These are phyloP conservation scores for Fundulus diaphanus DNA, from an alignment of 2,797 vertebrate genomes.

Conservation along the genomic window DNA sequence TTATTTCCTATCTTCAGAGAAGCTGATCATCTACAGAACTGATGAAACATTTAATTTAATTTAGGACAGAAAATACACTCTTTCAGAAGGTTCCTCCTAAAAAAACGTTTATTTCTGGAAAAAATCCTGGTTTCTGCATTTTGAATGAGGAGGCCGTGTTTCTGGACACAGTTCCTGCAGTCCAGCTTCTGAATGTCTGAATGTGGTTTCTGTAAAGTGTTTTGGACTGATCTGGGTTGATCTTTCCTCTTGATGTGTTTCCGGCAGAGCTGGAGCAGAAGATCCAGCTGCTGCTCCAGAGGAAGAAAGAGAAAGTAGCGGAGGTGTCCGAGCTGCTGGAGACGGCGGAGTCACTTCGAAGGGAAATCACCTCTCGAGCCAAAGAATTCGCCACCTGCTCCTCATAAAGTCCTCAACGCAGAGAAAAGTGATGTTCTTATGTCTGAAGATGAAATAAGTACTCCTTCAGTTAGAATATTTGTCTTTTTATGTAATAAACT, in stretches of 20 bases:
- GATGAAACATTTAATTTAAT: no score
- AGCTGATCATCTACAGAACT: no score
- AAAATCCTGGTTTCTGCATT: background rate
- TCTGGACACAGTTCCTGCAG: background rate
- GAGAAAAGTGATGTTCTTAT: background rate
- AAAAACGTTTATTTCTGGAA: background rate
- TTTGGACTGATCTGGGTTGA: background rate
- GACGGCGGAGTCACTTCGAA: conserved; percentile 76
- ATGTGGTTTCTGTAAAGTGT: background rate
- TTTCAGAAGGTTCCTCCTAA: background rate
- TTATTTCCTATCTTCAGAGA: no score
- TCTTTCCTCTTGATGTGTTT: conserved; percentile 23
- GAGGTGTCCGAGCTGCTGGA: conserved; percentile 79
- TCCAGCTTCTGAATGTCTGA: background rate
- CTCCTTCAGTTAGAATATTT: background rate
- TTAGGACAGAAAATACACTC: background rate
- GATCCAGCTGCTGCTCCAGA: conserved; percentile 78
- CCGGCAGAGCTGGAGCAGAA: conserved; percentile 86
- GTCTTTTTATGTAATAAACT: background rate
- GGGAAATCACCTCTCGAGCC: conserved; percentile 76
- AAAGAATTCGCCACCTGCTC: conserved; percentile 54
- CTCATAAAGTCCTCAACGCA: conserved; percentile 4
- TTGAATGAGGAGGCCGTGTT: no score
- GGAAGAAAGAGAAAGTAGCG: conserved; percentile 79
- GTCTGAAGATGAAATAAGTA: background rate